These are phyloP conservation scores for Phenganax stokvisi DNA, from an alignment of 92 coral and sea anemone genomes.

Conservation along the genomic window DNA sequence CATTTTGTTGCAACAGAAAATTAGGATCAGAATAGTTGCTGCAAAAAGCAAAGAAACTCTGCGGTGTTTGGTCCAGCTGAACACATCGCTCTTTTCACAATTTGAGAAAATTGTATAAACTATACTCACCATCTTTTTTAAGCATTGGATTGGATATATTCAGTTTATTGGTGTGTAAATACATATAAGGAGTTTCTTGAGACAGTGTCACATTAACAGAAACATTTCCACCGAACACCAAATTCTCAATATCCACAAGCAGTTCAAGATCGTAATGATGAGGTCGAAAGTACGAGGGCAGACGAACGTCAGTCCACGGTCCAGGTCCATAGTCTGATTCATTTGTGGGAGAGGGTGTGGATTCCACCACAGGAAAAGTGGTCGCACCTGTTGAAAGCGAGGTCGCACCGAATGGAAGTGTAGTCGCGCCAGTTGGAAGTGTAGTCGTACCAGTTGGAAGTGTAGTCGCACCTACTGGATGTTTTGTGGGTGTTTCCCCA, in stretches of 20 bases:
- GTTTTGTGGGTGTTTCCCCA: background rate
- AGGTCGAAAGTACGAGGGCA: slow-evolving; percentile 71
- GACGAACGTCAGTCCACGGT: slow-evolving; percentile 79
- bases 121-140: slow-evolving; percentile 1
- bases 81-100: no score
- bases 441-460: slow-evolving; percentile 1
- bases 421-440: background rate
- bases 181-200: slow-evolving; percentile 56
- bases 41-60: no score
- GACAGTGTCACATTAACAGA: slow-evolving; percentile 50
- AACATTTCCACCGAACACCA: slow-evolving; percentile 62
- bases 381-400: background rate
- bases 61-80: no score
- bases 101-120: no score
- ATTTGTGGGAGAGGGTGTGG: slow-evolving; percentile 63
- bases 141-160: slow-evolving; percentile 36
- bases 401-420: background rate
- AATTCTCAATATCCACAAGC: slow-evolving; percentile 52
- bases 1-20: no score
- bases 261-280: slow-evolving; percentile 66
- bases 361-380: background rate
- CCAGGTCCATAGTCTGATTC: slow-evolving; percentile 63
- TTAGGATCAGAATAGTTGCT: no score
- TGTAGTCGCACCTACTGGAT: background rate
- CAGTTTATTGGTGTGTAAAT: slow-evolving; percentile 69